Base-by-base conservation (phyloP, 2,113 vertebrate genomes). In the Beaufortia kweichowensis region DNA sequence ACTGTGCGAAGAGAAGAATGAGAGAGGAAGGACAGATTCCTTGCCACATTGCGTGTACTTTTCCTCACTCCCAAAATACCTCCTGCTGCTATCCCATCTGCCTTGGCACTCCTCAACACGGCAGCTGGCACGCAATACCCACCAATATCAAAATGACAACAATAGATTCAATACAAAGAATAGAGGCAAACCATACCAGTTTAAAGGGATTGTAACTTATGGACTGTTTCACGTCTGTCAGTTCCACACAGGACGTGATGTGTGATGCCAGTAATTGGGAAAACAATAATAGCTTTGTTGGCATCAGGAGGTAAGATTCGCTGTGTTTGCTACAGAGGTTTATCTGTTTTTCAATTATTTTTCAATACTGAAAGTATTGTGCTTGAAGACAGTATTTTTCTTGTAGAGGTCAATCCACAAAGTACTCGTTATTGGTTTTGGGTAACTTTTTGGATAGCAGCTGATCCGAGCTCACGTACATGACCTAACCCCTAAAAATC, bases 61-160 rank as follows among this genome's bases (percentile, higher is more conserved):
- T 79, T 75, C 81, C 84, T 80, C 73, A 78, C 56, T 86, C 78
- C 82, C 84, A 86, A 72, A 87, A 86, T 75, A 79, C 86, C 82
- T 28, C 92, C 86, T 85, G 88, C 88, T 89, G 90, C 78, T 87
- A 83, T 81, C 68, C 92, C 89, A 79, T 92, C 91, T 93, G 92
- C 87, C 85, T 70, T 88, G 86, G 87, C 87, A 85, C 78, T 75
- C 68, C 64, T 70, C 84, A 62, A 77, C 72, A 48, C 59, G 84
- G 82, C 87, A 87, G 83, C 86, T 91, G 90, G 87, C 79, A 55
- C 79, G 72, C 35, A 65, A 76, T 68, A 76, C 48, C 73, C 69
- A 76, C 68, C 84, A 39, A 76, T 77, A 81, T 57, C 80, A 78
- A 75, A 80, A 81, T 67, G 82, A 60, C 60, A 83, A 82, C 83